Conservation (phyloP, 2,888 invertebrate genomes). For the Carcina quercana region DNA sequence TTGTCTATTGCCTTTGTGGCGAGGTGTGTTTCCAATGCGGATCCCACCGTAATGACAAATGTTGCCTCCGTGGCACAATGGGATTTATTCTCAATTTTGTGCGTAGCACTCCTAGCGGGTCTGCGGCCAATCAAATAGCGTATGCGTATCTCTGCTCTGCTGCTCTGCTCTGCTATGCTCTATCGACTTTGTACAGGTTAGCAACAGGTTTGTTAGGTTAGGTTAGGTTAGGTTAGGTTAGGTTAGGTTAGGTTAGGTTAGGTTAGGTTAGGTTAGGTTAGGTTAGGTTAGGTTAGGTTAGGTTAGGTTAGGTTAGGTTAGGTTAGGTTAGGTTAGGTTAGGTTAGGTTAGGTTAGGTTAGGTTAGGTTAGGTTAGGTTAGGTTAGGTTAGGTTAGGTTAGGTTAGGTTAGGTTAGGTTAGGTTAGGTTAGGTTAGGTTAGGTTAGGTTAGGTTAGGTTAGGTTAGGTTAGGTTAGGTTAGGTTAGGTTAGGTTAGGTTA, state of each 20-base stretch:
- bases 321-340: slow-evolving; percentile 10
- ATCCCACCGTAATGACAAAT: too few relatives aligned
- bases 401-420: slow-evolving; percentile 19
- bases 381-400: slow-evolving; percentile 15
- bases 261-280: slow-evolving; percentile 6
- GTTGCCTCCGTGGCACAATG: too few relatives aligned
- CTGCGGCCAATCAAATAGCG: too few relatives aligned
- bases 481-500: slow-evolving; percentile 23
- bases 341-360: slow-evolving; percentile 9
- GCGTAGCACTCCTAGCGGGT: too few relatives aligned
- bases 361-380: slow-evolving; percentile 15
- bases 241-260: slow-evolving; percentile 10
- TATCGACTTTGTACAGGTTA: too few relatives aligned
- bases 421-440: slow-evolving; percentile 19
- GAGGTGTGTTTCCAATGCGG: too few relatives aligned
- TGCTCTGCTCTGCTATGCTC: too few relatives aligned
- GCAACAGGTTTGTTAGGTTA: too few relatives aligned
- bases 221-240: slow-evolving; percentile 4
- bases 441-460: slow-evolving; percentile 19
- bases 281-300: slow-evolving; percentile 8
- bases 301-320: slow-evolving; percentile 12
- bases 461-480: slow-evolving; percentile 23
- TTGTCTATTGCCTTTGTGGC: too few relatives aligned
- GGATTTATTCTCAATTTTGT: too few relatives aligned
- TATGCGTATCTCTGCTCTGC: too few relatives aligned